phyloP scores from a whole-genome alignment of 2,888 invertebrate genomes.

The Colletes collaris region DNA sequence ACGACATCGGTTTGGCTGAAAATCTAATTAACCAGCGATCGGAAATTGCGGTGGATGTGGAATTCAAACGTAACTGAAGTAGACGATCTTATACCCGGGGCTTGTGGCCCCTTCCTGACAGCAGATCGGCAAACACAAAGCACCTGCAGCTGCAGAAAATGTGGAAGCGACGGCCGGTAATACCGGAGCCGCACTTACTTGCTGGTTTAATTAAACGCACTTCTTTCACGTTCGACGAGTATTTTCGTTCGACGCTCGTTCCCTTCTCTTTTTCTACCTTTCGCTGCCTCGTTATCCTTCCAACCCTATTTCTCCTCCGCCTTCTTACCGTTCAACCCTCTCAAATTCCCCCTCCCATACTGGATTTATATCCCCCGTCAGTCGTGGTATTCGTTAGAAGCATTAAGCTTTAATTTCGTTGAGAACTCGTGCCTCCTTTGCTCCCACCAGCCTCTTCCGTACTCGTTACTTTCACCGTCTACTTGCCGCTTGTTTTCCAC shows the following conservation, averaged over 20 bases:
- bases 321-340: constrained; percentile 50
- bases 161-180: constrained; percentile 56
- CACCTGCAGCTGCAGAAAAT: constrained; percentile 59
- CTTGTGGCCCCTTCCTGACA: constrained; percentile 12
- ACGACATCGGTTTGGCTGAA: constrained; percentile 20
- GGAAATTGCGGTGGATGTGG: constrained; percentile 19
- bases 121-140: constrained; percentile 59
- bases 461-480: constrained; percentile 25
- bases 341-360: constrained; percentile 51
- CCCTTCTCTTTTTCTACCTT: constrained; percentile 37
- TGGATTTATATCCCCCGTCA: constrained; percentile 56
- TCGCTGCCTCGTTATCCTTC: constrained; percentile 63
- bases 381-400: constrained; percentile 58
- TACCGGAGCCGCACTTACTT: constrained; percentile 61
- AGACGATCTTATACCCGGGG: constrained; percentile 23
- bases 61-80: constrained; percentile 31
- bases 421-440: constrained; percentile 37
- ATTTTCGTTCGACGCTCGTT: constrained; percentile 59
- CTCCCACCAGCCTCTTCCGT: constrained; percentile 10
- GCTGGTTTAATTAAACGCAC: constrained; percentile 72
- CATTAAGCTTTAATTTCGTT: constrained; percentile 63
- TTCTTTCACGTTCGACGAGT: constrained; percentile 70
- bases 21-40: constrained; percentile 36
- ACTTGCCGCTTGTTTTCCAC: constrained; percentile 5
- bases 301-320: constrained; percentile 36